Conservation (phyloP, 1,140 invertebrate genomes). For the Atta cephalotes region DNA sequence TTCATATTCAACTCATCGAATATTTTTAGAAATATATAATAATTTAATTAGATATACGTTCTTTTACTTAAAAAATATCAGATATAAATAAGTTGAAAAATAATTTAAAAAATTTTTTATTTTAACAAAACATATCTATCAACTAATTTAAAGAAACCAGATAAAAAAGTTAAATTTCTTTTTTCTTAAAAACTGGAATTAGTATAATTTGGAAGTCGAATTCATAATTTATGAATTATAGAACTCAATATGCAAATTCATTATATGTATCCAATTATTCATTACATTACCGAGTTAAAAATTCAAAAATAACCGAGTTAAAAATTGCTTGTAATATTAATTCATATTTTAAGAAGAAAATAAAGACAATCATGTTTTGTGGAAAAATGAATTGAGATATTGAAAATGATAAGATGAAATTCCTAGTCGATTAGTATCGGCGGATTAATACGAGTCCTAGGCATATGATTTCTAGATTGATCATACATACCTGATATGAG, state of each 20-base stretch:
- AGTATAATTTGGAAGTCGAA: not conserved
- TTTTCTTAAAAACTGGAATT: not conserved
- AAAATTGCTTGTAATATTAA: not conserved
- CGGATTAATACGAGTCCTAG: not conserved
- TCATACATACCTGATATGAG: constrained; percentile 86
- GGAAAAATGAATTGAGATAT: not conserved
- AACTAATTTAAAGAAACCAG: not conserved
- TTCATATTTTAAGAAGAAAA: not conserved
- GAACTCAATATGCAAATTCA: not conserved
- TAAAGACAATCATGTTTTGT: not conserved
- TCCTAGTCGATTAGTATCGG: not conserved
- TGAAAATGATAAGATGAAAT: not conserved
- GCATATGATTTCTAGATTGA: constrained; percentile 62
- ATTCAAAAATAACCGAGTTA: not conserved
- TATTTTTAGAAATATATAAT: not conserved
- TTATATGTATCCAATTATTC: not conserved
- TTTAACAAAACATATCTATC: not conserved
- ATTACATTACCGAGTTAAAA: not conserved
- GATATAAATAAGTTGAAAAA: not conserved
- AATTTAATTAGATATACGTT: not conserved
- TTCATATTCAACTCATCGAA: not conserved
- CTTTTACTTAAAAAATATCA: not conserved
- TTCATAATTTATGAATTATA: not conserved
- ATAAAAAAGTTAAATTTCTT: not conserved
- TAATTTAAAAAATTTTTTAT: not conserved